Conservation (phyloP, 2,797 vertebrate species). For the Clarias laeviceps region DNA sequence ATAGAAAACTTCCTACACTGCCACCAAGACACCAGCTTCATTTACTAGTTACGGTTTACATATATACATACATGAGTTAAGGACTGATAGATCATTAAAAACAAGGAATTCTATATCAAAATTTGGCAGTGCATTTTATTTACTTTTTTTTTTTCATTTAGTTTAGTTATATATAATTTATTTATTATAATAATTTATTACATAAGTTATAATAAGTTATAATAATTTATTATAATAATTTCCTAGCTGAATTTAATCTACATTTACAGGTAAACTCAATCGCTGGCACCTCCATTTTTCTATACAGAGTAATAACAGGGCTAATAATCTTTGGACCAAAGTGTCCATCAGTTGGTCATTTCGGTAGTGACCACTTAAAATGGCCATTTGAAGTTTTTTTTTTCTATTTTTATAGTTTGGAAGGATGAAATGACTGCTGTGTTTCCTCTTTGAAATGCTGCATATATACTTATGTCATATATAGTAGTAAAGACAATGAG, state of each 20-base stretch:
- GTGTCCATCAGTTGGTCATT: constrained; percentile 1
- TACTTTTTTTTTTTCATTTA: background rate
- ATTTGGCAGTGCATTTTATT: background rate
- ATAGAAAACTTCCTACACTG: background rate
- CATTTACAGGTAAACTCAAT: background rate
- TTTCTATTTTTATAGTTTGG: background rate
- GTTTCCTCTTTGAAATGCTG: constrained; percentile 4
- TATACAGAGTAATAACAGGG: background rate
- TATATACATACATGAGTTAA: background rate
- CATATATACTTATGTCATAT: background rate
- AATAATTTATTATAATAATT: background rate
- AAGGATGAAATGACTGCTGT: background rate
- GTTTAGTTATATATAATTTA: background rate
- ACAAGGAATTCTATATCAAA: background rate
- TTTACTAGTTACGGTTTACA: background rate
- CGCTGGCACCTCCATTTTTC: background rate
- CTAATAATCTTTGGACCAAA: background rate
- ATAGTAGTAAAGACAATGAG: too few relatives aligned
- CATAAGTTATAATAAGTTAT: too few relatives aligned
- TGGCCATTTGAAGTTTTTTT: background rate
- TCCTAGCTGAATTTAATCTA: background rate
- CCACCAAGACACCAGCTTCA: background rate
- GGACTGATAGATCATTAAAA: background rate
- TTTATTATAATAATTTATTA: background rate
- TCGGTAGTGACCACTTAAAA: background rate